Percentiles rank a stretch among this genome's conserved stretches.
These are phyloP conservation scores for Musca vetustissima DNA, from an alignment of 1,140 invertebrate genomes.

Conservation along the genomic window DNA sequence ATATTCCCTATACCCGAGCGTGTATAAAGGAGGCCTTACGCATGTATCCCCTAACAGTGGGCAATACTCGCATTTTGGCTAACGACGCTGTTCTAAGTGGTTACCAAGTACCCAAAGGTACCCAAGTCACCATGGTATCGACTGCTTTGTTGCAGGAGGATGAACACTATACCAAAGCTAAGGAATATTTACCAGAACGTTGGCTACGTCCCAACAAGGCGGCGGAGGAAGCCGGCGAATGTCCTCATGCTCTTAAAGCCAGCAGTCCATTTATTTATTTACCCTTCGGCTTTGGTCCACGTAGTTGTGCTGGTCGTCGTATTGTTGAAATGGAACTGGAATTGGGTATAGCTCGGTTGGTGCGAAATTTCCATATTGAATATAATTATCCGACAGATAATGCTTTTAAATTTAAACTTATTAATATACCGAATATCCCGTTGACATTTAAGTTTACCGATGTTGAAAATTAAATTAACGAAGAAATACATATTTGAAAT, in stretches of 20 bases:
- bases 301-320: conserved; percentile 63
- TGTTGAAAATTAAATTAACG: background rate
- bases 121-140: conserved; percentile 52
- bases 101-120: conserved; percentile 64
- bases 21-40: conserved; percentile 67
- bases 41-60: conserved; percentile 58
- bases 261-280: conserved; percentile 61
- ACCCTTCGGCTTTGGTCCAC: conserved; percentile 66
- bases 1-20: conserved; percentile 65
- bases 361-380: conserved; percentile 61
- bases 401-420: conserved; percentile 41
- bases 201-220: conserved; percentile 55
- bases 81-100: conserved; percentile 62
- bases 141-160: conserved; percentile 57
- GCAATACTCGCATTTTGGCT: conserved; percentile 56
- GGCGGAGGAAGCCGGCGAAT: conserved; percentile 30
- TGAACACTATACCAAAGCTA: conserved; percentile 58
- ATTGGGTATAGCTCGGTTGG: conserved; percentile 63
- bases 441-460: conserved; percentile 52
- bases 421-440: conserved; percentile 48
- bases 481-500: too few species aligned
- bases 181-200: conserved; percentile 63
- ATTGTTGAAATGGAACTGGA: conserved; percentile 74
- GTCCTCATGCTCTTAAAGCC: conserved; percentile 45
- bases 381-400: conserved; percentile 56